These are phyloP conservation scores for Drosophila anomalata DNA, from an alignment of 2,888 invertebrate genomes.

Conservation along the genomic window DNA sequence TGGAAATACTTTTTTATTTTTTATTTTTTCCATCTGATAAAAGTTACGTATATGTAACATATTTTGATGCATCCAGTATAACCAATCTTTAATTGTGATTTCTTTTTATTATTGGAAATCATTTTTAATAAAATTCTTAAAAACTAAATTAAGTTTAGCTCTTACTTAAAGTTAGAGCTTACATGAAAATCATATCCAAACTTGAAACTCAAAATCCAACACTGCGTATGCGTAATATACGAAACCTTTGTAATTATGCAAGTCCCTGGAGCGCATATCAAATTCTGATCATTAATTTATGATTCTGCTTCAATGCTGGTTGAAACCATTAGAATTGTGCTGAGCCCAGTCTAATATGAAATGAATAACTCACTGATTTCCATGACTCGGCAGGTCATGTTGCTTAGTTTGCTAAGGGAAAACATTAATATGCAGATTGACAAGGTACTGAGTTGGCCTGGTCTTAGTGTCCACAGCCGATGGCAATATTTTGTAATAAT, in stretches of 20 bases:
- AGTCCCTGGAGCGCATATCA: conserved; percentile 4
- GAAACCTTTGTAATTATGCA: conserved; percentile 4
- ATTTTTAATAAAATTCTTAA: too few relatives aligned
- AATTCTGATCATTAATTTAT: conserved; percentile 28
- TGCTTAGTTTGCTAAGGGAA: conserved; percentile 8
- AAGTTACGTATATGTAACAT: background rate
- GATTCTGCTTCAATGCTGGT: background rate
- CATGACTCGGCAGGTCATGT: background rate
- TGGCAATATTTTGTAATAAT: conserved; percentile 24
- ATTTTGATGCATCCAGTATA: background rate
- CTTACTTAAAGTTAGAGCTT: too few relatives aligned
- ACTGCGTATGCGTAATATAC: conserved; percentile 2
- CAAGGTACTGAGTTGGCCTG: conserved; percentile 12
- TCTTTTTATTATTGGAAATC: background rate
- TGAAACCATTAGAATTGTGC: conserved; percentile 16
- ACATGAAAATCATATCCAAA: background rate
- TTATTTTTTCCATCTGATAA: background rate
- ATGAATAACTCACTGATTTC: conserved; percentile 19
- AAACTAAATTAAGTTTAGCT: too few relatives aligned
- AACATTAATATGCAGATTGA: conserved; percentile 28
- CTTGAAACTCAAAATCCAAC: background rate
- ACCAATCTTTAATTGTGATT: background rate
- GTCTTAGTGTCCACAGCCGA: background rate
- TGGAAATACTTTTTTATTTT: background rate
- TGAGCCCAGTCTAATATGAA: background rate